Evolutionary conservation across 2,888 invertebrate species (phyloP), one percentile per base, ranked within the genome.

Genomic region (Lacanobia oleracea): DNA sequence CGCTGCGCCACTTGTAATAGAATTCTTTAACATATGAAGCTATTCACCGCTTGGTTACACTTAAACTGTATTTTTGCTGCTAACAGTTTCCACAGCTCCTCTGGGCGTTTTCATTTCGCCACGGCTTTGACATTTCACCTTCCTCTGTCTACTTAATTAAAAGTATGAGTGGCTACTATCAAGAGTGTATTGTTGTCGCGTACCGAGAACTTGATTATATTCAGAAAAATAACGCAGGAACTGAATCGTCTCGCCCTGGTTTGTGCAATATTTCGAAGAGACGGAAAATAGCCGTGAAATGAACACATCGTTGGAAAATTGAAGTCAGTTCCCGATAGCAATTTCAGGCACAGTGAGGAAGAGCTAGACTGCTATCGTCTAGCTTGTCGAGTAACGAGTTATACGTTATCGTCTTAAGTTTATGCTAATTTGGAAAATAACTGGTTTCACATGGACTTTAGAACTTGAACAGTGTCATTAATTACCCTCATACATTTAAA

Each of bases 271-370:
- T 87, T 80, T 84, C 81, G 72, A 80, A 69, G 72, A 82, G 77
- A 84, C 79, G 61, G 84, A 83, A 89, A 92, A 91, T 89, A 88
- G 83, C 88, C 91, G 89, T 89, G 88, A 93, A 93, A 93, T 91
- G 87, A 91, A 88, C 57, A 84, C 81, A 81, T 87, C 86, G 87
- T 87, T 85, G 78, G 82, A 84, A 91, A 92, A 91, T 90, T 90
- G 87, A 91, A 90, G 91, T 88, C 87, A 86, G 80, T 87, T 87
- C 65, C 73, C 81, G 75, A 85, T 85, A 73, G 71, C 83, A 83
- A 86, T 84, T 84, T 77, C 60, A 72, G 67, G 73, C 64, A 75
- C 74, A 79, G 79, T 21, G 56, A 33, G 63, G 67, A 69, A 70
- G 64, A 68, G 66, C 40, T 43, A 66, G 77, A 72, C 65, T 73